Percentiles rank a stretch among this genome's conserved stretches.
These are phyloP conservation scores for Sminthopsis crassicaudata DNA, from an alignment of 2,113 vertebrate species.

Conservation along the genomic window DNA sequence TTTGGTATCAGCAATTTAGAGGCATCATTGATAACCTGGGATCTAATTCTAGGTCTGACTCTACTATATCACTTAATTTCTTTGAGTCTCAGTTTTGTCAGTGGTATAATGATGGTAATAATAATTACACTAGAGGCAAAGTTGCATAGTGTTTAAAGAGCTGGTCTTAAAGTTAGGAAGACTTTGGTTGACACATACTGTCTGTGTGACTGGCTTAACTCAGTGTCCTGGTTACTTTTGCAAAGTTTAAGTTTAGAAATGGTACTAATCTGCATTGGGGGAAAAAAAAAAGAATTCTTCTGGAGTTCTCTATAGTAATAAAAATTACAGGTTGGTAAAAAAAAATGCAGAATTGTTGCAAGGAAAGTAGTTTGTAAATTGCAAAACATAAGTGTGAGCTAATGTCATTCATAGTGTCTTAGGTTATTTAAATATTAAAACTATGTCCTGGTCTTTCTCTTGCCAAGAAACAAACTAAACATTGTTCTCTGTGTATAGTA, in stretches of 20 bases:
- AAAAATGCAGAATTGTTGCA: neutral
- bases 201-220: neutral
- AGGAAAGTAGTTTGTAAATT: neutral
- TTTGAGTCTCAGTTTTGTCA: neutral
- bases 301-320: neutral
- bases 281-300: neutral
- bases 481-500: slow-evolving; percentile 57
- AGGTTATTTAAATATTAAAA: slow-evolving; percentile 32
- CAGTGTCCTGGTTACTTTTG: neutral
- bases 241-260: neutral
- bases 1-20: neutral
- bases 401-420: slow-evolving; percentile 36
- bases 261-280: neutral
- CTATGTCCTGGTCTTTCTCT: slow-evolving; percentile 34
- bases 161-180: neutral
- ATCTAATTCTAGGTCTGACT: neutral
- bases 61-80: neutral
- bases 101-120: neutral
- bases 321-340: neutral
- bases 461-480: slow-evolving; percentile 59
- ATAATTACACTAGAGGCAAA: neutral
- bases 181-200: neutral
- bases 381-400: neutral
- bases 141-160: neutral
- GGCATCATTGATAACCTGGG: neutral